Base-by-base conservation (phyloP, 1,140 invertebrate genomes). In the Andricus grossulariae region DNA sequence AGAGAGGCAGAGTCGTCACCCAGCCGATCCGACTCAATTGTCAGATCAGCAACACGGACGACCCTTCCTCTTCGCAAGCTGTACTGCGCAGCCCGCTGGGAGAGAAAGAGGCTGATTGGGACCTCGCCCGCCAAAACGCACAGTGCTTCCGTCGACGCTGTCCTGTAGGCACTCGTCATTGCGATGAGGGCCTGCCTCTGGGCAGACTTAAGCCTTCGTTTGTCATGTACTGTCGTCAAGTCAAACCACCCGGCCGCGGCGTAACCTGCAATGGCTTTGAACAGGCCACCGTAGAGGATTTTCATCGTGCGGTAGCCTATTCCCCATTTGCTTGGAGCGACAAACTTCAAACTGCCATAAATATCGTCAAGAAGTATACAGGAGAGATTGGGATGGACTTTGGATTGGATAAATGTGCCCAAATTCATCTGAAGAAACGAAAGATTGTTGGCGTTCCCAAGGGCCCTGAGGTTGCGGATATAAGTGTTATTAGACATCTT, bases 171-270 rank as follows among this genome's bases (percentile, higher is more conserved):
- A 0, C 55, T 45, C 15, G 77, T 72, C 0, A 75, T 16, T 1
- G 51, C 55, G 3, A 79, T n/a, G 6, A 79, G 54, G 6, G 75
- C 72, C 1, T 15, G 49, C 39, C 72, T 49, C n/a, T 76, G 74
- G 5, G 71, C 74, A 2, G 50, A n/a, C 1, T 8, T 71, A 6
- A 75, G 71, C n/a, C 15, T 72, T 10, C 16, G 39, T 45, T 5
- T 49, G 18, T 76, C 70, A 7, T 0, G 15, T 0, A n/a, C 16
- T n/a, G 25, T 45, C 2, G 45, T 49, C 0, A 73, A 19, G 25
- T 80, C 72, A 8, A 55, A 55, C 75, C 32, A 32, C 6, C 32
- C 32, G 32, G 32, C 32, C 6, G 32, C 32, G 32, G 32, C 32
- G 6, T 32, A 32, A 6, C 32, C 32, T 3, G 32, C 2, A 32